Evolutionary conservation across 2,797 vertebrate genomes (phyloP), one percentile per base, ranked within the genome.

Genomic region (Cetoscarus ocellatus): DNA sequence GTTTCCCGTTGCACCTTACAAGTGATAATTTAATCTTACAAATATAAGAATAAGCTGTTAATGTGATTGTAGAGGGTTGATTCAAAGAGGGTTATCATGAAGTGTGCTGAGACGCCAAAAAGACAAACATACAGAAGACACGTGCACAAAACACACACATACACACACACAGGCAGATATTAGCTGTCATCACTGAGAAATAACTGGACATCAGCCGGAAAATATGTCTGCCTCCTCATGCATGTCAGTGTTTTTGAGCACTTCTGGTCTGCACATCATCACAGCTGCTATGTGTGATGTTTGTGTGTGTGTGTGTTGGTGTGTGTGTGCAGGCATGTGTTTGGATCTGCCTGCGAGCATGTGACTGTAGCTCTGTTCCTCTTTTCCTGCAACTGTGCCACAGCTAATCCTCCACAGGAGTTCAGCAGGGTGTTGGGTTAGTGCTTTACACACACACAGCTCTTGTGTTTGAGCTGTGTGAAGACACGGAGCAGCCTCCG

Each of bases 151-250:
- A 70, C 52, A 75, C 47, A n/a, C 55, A 43, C 11, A 56, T 6
- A 40, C 13, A 10, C n/a, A 40, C 18, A 48, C 3, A 56, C 6
- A 74, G 45, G 35, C 54, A 78, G 64, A 77, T 82, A 70, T 52
- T 18, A 14, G 69, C 77, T 79, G 80, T 77, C 76, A 69, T 70
- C 54, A 14, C 36, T 64, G 70, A 86, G 79, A 84, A 79, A 73
- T 67, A 71, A 79, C 80, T 68, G 77, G 82, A 86, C 76, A 82
- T 85, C 79, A 86, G 72, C 66, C 40, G 55, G 75, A 72, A 85
- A 84, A 79, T 72, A 70, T 68, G 80, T 76, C 77, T 59, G 69
- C 64, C 70, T 70, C 75, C 67, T 49, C 66, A 70, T 75, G 74
- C 68, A 71, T 68, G 72, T 83, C 72, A 70, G 58, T 60, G 74